Percentiles rank a stretch among this genome's conserved stretches.
phyloP scores from a whole-genome alignment of 92 coral and sea anemone species.

The Chrysogorgia sp. region DNA sequence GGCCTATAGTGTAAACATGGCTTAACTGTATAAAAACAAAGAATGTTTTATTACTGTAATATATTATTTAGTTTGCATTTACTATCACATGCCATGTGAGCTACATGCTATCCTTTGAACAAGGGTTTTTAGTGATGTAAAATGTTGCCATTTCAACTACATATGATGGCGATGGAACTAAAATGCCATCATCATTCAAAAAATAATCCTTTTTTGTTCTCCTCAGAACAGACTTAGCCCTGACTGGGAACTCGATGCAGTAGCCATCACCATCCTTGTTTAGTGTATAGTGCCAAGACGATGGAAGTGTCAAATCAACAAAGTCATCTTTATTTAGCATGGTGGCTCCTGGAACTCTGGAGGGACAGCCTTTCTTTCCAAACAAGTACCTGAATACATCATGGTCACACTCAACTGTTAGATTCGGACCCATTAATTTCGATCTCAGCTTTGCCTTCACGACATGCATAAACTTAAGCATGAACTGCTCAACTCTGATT shows the following conservation, averaged over 20 bases:
- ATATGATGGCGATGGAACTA: slow-evolving; percentile 35
- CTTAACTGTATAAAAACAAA: slow-evolving; percentile 7
- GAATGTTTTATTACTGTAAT: slow-evolving; percentile 14
- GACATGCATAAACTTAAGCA: slow-evolving; percentile 3
- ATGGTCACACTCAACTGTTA: slow-evolving; percentile 32
- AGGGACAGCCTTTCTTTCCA: slow-evolving; percentile 21
- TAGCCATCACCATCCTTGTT: slow-evolving; percentile 39
- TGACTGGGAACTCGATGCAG: slow-evolving; percentile 39
- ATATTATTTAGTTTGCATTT: slow-evolving; percentile 9
- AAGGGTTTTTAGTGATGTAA: slow-evolving; percentile 28
- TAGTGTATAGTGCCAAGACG: slow-evolving; percentile 21
- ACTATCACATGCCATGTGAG: slow-evolving; percentile 24
- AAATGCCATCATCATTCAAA: slow-evolving; percentile 26
- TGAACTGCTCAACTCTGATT: slow-evolving; percentile 28
- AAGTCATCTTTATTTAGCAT: slow-evolving; percentile 41
- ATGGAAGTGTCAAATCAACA: slow-evolving; percentile 21
- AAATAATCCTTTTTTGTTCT: slow-evolving; percentile 28
- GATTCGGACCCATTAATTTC: slow-evolving; percentile 18
- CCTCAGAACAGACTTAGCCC: slow-evolving; percentile 29
- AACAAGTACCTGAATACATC: slow-evolving; percentile 23
- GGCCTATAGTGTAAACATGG: slow-evolving; percentile 17
- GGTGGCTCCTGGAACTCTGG: slow-evolving; percentile 30
- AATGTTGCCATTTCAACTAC: slow-evolving; percentile 37
- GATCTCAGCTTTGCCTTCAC: slow-evolving; percentile 41
- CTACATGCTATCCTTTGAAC: slow-evolving; percentile 36